Base-by-base conservation (phyloP, 1,140 invertebrate genomes). In the Oncopodura yosiiana region DNA sequence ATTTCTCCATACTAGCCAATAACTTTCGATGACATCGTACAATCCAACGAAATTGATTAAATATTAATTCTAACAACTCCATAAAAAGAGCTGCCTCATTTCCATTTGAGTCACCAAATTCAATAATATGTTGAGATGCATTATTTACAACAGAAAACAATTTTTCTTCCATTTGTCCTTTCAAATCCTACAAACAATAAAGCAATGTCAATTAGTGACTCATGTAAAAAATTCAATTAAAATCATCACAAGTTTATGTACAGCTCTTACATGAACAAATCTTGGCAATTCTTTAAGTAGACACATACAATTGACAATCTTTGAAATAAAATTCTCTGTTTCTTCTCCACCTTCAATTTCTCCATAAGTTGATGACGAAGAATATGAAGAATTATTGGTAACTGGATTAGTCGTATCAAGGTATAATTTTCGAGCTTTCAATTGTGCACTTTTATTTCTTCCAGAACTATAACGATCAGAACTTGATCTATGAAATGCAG, bases 281-380 rank as follows among this genome's bases (percentile, higher is more conserved):
- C 89, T 87, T 26, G 86, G 82, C 58, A 93, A 73, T 69, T 86
- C 88, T 49, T 84, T 81, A 37, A 95, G 71, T 41, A 87, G 77
- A n/a, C 81, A 84, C 27, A 94, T 75, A 58, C 88, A 90, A 69
- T 92, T 87, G 3, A 92, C 79, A 26, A 91, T 75, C 62, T 91
- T 83, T 62, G 83, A 79, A 62, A 91, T 78, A 65, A 85, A 86
- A 64, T 84, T 76, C 61, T 76, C 76, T 30, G 78, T 74, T 68
- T 84, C 80, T 49, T 80, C 36, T n/a, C n/a, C n/a, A n/a, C n/a
- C n/a, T n/a, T 52, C 27, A 11, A 2, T 32, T 16, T 51, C 58
- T 6, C 8, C 24, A 4, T 21, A 19, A 9, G 16, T 41, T 19
- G 18, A 16, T 41, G 38, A 41, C 16, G 38, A n/a, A 6, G 19